These are phyloP conservation scores for Apotomis turbidana DNA, from an alignment of 2,888 invertebrate species.

Conservation along the genomic window DNA sequence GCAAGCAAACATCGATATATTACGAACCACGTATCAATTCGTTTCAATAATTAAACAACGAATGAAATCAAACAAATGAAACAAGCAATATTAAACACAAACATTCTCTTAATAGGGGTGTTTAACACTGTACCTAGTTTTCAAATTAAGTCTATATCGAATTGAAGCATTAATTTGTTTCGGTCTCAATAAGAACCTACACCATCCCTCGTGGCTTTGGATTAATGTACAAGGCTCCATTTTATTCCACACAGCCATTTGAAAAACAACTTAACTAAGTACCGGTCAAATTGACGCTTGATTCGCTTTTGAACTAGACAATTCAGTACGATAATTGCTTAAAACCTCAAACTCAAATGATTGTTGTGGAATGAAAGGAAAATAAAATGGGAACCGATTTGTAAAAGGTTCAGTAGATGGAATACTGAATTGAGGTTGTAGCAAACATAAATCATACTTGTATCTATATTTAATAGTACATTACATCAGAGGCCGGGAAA, in stretches of 20 bases:
- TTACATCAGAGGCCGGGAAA: no score
- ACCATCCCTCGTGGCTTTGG: slow-evolving; percentile 19
- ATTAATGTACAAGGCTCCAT: slow-evolving; percentile 3
- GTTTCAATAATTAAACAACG: not conserved
- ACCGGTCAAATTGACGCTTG: not conserved
- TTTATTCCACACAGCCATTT: not conserved
- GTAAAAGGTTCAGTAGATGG: not conserved
- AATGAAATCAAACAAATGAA: not conserved
- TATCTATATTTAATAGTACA: no score
- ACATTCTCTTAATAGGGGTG: not conserved
- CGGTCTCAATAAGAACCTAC: slow-evolving; percentile 20
- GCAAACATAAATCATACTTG: no score
- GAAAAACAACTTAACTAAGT: not conserved
- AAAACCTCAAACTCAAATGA: not conserved
- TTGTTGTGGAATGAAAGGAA: not conserved
- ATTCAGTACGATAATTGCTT: slow-evolving; percentile 13
- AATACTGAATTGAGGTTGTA: not conserved
- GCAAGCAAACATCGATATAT: not conserved
- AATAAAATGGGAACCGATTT: not conserved
- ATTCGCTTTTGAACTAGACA: not conserved
- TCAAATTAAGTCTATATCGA: not conserved
- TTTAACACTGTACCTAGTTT: not conserved
- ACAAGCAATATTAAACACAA: not conserved
- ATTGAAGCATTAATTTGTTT: slow-evolving; percentile 12
- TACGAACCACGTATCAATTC: slow-evolving; percentile 1